These are phyloP conservation scores for Caenorhabditis sulstoni DNA, from an alignment of 2,888 invertebrate species.

Conservation along the genomic window DNA sequence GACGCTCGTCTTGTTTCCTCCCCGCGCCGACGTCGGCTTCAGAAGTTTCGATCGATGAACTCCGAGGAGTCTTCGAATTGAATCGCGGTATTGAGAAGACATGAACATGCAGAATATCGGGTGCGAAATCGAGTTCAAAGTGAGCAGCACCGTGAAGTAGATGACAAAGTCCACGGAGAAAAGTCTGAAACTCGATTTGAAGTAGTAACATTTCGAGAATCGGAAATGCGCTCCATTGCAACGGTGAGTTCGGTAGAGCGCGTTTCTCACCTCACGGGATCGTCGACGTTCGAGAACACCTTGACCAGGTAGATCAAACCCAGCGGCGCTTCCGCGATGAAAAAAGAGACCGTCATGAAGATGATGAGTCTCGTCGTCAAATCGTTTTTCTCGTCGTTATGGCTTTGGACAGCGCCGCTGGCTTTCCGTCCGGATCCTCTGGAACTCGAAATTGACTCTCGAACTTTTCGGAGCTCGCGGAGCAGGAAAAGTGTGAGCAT, in stretches of 20 bases:
- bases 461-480: conserved; percentile 14
- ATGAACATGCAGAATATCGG: conserved; percentile 20
- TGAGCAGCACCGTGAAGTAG: conserved; percentile 32
- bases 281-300: conserved; percentile 7
- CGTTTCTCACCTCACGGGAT: conserved; percentile 5
- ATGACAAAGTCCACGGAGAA: conserved; percentile 33
- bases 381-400: conserved; percentile 21
- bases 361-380: conserved; percentile 25
- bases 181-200: conserved; percentile 6
- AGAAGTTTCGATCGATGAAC: conserved; percentile 4
- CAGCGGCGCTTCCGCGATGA: conserved; percentile 25
- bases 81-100: conserved; percentile 36
- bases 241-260: too few species aligned
- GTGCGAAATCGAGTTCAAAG: conserved; percentile 27
- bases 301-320: conserved; percentile 17
- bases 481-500: conserved; percentile 11
- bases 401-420: neutral
- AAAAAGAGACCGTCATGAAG: conserved; percentile 19
- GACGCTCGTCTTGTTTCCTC: conserved; percentile 20
- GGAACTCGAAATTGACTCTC: too few species aligned
- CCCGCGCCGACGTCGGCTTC: neutral
- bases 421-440: too few species aligned
- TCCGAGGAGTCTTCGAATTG: conserved; percentile 20
- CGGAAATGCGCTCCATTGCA: neutral
- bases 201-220: neutral